Conservation (phyloP, 35 echinoderm and acorn worm genomes). For the Holothuria glaberrima region DNA sequence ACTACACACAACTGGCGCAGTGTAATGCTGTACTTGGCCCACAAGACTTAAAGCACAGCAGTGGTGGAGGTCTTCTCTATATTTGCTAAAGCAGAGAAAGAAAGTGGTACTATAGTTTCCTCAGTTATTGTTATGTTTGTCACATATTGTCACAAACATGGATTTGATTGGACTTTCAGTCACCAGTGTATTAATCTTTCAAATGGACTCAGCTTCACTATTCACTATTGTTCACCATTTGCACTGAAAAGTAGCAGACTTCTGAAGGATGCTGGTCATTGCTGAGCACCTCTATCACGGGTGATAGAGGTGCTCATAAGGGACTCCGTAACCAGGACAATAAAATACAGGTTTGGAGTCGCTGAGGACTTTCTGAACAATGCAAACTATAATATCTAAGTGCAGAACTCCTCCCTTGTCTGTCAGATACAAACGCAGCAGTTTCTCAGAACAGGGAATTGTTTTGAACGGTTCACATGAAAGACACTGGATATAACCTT, state of each 20-base stretch:
- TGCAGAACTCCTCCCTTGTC: neutral
- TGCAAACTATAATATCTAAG: constrained; percentile 7
- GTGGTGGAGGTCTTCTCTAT: too few species aligned
- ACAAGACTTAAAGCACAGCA: too few species aligned
- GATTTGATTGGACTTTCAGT: too few species aligned
- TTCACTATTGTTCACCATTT: neutral
- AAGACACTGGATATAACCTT: neutral
- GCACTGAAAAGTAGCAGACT: constrained; percentile 30
- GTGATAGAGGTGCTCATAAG: neutral
- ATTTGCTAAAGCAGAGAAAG: too few species aligned
- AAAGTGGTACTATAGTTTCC: too few species aligned
- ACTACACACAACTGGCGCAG: too few species aligned
- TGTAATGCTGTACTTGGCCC: too few species aligned
- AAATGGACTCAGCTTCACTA: too few species aligned
- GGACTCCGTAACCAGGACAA: constrained; percentile 32
- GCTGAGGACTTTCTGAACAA: constrained; percentile 5
- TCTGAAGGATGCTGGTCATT: constrained; percentile 46
- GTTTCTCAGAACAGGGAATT: neutral
- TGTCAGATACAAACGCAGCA: neutral
- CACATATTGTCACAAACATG: too few species aligned
- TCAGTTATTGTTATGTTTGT: too few species aligned
- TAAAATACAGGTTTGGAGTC: constrained; percentile 9
- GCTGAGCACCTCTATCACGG: constrained; percentile 20
- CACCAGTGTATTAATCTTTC: too few species aligned
- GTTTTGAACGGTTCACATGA: neutral